Conservation (phyloP, 2,888 invertebrate species). For the Pedicia rivosa region DNA sequence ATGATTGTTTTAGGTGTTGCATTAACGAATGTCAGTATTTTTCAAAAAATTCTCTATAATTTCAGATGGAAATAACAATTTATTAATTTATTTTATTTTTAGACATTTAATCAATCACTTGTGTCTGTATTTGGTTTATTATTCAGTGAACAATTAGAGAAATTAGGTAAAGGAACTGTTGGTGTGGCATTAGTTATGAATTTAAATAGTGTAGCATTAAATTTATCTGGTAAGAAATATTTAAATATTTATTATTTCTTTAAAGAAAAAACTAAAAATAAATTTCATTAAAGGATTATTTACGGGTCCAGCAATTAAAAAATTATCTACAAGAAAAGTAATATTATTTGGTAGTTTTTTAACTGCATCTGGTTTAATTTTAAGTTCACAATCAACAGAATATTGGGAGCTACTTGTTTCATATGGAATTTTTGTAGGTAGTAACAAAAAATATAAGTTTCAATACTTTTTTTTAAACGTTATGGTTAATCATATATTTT, state of each 20-base stretch:
- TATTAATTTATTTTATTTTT: too few relatives aligned
- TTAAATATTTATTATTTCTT: too few relatives aligned
- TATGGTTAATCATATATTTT: not conserved
- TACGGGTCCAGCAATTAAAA: conserved; percentile 48
- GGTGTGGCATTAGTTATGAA: conserved; percentile 53
- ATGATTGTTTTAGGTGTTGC: conserved; percentile 49
- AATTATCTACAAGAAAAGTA: conserved; percentile 36
- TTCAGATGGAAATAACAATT: too few relatives aligned
- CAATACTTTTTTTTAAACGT: not conserved
- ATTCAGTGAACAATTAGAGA: conserved; percentile 45
- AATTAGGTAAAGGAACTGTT: conserved; percentile 45
- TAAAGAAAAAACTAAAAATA: too few relatives aligned
- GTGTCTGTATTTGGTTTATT: conserved; percentile 52
- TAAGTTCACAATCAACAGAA: conserved; percentile 35
- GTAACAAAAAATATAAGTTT: conserved; percentile 6
- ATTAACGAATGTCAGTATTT: conserved; percentile 44
- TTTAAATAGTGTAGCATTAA: conserved; percentile 45
- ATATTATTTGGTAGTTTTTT: conserved; percentile 37
- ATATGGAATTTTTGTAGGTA: conserved; percentile 38
- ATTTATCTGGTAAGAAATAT: conserved; percentile 39
- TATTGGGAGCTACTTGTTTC: conserved; percentile 37
- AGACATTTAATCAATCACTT: conserved; percentile 49
- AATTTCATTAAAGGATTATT: too few relatives aligned
- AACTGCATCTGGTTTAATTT: conserved; percentile 34
- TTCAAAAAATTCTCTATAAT: too few relatives aligned